Evolutionary conservation across 2,888 invertebrate species (phyloP).

Genomic region (Apantesis nais): DNA sequence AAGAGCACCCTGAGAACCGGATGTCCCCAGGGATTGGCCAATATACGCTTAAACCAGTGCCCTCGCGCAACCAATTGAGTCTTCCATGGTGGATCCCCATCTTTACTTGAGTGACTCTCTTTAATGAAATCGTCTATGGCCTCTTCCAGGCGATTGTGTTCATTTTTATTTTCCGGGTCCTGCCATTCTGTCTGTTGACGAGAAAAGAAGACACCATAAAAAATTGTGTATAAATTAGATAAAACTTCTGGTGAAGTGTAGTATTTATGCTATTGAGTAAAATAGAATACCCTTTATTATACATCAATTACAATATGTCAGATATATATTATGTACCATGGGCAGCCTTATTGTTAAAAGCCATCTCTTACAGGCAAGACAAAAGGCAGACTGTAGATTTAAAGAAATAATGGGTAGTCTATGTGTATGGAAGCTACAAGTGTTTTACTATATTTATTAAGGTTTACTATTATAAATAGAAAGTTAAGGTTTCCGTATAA

Average conservation of each 20-base stretch:
- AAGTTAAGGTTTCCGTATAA: no score
- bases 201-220: neutral
- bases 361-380: no score
- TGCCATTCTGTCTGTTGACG: slow-evolving; percentile 74
- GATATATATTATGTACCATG: no score
- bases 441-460: no score
- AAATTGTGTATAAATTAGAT: neutral
- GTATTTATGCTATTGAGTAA: neutral
- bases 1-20: slow-evolving; percentile 84
- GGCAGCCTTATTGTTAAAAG: no score
- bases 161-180: slow-evolving; percentile 62
- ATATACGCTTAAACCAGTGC: slow-evolving; percentile 83
- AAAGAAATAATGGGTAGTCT: no score
- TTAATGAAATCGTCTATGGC: slow-evolving; percentile 69
- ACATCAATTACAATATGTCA: no score
- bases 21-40: slow-evolving; percentile 84
- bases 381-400: no score
- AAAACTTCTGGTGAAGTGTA: neutral
- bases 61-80: slow-evolving; percentile 80
- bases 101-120: slow-evolving; percentile 65
- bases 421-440: no score
- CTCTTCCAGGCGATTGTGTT: slow-evolving; percentile 60
- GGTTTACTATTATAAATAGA: no score
- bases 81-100: slow-evolving; percentile 72
- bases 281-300: no score